These are phyloP conservation scores for Mungos mungo DNA, from an alignment of 2,113 vertebrate genomes.

Conservation along the genomic window DNA sequence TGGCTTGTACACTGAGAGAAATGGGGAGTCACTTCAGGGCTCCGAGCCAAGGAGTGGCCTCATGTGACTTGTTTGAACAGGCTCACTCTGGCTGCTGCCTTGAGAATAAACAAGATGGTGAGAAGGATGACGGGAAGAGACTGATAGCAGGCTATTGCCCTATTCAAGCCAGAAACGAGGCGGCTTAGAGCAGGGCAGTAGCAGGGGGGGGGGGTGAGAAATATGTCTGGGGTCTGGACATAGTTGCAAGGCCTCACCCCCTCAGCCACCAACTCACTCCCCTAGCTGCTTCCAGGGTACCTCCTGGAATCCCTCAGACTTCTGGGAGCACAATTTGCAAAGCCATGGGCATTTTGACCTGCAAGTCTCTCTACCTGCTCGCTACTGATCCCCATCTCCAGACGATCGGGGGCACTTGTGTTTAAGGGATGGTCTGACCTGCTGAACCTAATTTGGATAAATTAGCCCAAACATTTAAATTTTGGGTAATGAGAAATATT, in stretches of 20 bases:
- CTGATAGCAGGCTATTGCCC: background rate
- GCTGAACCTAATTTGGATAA: background rate
- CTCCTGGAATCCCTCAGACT: background rate
- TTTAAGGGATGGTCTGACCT: background rate
- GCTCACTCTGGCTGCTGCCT: background rate
- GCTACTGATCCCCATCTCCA: background rate
- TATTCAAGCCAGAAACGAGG: background rate
- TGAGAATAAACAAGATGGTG: background rate
- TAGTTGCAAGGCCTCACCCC: background rate
- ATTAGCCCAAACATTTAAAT: background rate
- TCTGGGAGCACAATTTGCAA: background rate
- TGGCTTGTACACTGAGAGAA: background rate
- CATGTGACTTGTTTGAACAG: background rate
- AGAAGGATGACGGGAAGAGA: background rate
- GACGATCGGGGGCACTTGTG: background rate
- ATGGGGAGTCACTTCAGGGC: background rate
- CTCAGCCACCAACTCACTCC: background rate
- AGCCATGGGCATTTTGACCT: background rate
- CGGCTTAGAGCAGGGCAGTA: background rate
- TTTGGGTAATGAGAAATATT: background rate
- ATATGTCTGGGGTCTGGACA: background rate
- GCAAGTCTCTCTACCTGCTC: background rate
- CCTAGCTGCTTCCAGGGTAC: background rate
- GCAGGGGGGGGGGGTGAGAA: background rate
- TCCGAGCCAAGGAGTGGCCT: background rate